Base-by-base conservation (phyloP, 1,140 invertebrate genomes). In the Callitettix versicolor region DNA sequence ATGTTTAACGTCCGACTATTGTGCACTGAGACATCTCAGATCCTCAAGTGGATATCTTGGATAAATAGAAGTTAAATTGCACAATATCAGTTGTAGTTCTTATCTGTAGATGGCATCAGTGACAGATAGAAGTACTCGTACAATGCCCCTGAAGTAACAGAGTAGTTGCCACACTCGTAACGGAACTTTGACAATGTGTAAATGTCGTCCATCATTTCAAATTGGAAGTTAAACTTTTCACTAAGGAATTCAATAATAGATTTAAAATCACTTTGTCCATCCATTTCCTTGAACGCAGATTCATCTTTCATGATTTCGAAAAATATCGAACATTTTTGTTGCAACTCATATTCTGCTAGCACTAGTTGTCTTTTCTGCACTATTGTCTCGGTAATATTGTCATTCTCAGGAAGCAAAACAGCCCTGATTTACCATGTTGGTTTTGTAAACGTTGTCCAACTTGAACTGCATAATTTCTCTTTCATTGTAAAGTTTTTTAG, bases 121-220 rank as follows among this genome's bases (percentile, higher is more conserved):
- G 95, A 76, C 69, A 95, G 84, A 65, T 96, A 96, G 66, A 98
- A 95, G 66, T 98, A 97, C 17, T 99, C n/a, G n/a, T n/a, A n/a
- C n/a, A n/a, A 76, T 71, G 94, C 97, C 52, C 93, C 93, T 4
- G 92, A 87, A 5, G 95, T 88, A 59, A 88, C 82, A 46, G 86
- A 84, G 69, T 99, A 99, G 73, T 96, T 97, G 63, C 96, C 97
- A 78, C 95, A 98, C 64, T 99, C 95, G 68, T 98, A 99, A 62
- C 93, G 80, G 68, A 95, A 96, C 73, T 98, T 98, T 44, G 95
- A 94, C 67, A 95, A 80, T 63, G 87, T 88, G 65, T 96, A 97
- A 64, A 98, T 81, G 62, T 82, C 88, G 62, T 98, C 93, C 68
- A 98, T 85, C 82, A 91, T 94, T 65, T 95, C 91, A 61, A 86